These are phyloP conservation scores for Xylota sylvarum DNA, from an alignment of 2,888 invertebrate genomes.

Conservation along the genomic window DNA sequence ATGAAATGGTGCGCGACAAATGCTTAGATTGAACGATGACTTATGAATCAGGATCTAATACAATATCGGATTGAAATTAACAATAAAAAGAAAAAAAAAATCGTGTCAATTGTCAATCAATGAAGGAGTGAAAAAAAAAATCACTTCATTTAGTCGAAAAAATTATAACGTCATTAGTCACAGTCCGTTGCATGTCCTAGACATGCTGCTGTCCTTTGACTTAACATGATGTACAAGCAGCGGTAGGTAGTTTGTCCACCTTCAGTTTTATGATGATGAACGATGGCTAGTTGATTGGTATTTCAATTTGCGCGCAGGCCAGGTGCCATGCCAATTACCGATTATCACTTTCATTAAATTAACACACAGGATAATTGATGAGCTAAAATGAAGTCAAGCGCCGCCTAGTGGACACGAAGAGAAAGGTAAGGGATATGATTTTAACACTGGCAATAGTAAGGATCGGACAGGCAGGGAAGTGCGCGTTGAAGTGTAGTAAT, in stretches of 20 bases:
- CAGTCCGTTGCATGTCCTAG: neutral
- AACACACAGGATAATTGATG: slow-evolving; percentile 51
- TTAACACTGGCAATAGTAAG: slow-evolving; percentile 12
- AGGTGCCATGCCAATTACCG: slow-evolving; percentile 47
- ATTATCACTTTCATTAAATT: slow-evolving; percentile 52
- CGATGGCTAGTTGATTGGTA: slow-evolving; percentile 36
- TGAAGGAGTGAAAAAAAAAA: slow-evolving; percentile 13
- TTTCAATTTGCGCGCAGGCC: slow-evolving; percentile 41
- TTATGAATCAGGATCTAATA: no score
- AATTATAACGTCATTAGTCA: slow-evolving; percentile 31
- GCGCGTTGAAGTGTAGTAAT: slow-evolving; percentile 46
- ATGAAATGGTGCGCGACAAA: no score
- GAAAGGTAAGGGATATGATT: slow-evolving; percentile 25
- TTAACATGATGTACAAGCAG: neutral
- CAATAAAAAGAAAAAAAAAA: neutral
- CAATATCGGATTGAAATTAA: neutral
- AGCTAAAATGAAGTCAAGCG: slow-evolving; percentile 30
- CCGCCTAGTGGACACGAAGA: slow-evolving; percentile 10
- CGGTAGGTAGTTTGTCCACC: slow-evolving; percentile 17
- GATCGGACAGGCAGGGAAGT: slow-evolving; percentile 2
- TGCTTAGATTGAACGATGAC: neutral
- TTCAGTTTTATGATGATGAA: slow-evolving; percentile 30
- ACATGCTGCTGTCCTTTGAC: neutral
- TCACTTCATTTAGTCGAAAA: slow-evolving; percentile 1
- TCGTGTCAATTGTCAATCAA: slow-evolving; percentile 27